phyloP scores from a whole-genome alignment of 2,797 vertebrate genomes.

The Esox lucius region DNA sequence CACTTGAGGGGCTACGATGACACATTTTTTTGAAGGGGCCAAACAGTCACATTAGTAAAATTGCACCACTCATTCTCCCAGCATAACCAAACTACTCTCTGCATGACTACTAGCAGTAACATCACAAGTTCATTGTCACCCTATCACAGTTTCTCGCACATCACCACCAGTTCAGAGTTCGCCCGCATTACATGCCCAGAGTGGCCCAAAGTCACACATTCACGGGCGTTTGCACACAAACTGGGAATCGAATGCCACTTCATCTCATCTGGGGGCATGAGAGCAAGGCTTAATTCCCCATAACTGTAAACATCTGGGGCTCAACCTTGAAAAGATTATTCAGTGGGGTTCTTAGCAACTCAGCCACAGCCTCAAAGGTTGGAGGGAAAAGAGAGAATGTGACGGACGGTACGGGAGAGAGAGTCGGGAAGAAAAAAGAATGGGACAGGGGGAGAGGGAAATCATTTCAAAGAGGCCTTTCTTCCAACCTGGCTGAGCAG shows the following conservation, averaged over 20 bases:
- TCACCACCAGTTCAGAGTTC: slow-evolving; percentile 9
- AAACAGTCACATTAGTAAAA: background rate
- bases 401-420: slow-evolving; percentile 16
- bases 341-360: slow-evolving; percentile 23
- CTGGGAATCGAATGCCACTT: background rate
- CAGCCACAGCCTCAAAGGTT: slow-evolving; percentile 31
- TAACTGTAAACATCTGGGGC: slow-evolving; percentile 52
- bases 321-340: slow-evolving; percentile 57
- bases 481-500: slow-evolving; percentile 47
- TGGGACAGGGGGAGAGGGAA: slow-evolving; percentile 32
- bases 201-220: background rate
- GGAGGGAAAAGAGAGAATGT: slow-evolving; percentile 10
- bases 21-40: background rate
- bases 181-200: slow-evolving; percentile 23
- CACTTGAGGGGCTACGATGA: background rate
- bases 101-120: slow-evolving; percentile 37
- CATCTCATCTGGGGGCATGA: slow-evolving; percentile 58
- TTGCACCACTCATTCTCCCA: background rate
- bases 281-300: slow-evolving; percentile 55
- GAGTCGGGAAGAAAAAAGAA: slow-evolving; percentile 23
- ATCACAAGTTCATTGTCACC: slow-evolving; percentile 42
- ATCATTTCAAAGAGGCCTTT: slow-evolving; percentile 56
- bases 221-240: background rate
- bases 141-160: background rate
- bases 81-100: background rate